Evolutionary conservation across 2,113 vertebrate species (phyloP).

Genomic region (Oplegnathus fasciatus): DNA sequence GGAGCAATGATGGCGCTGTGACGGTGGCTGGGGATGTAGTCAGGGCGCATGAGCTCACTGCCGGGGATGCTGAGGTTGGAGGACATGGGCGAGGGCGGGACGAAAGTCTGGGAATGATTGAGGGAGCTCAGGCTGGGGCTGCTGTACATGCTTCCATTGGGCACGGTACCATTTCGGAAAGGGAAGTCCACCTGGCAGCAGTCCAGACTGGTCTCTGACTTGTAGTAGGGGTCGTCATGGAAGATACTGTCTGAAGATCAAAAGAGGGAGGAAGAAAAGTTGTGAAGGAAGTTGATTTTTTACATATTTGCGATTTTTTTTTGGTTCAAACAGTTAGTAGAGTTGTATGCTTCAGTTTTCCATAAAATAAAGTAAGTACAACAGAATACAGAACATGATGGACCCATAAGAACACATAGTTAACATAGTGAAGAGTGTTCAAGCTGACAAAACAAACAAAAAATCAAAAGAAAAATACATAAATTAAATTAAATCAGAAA

Average conservation of each 20-base stretch:
- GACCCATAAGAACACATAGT: neutral
- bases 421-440: neutral
- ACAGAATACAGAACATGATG: neutral
- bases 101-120: conserved; percentile 92
- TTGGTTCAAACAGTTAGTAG: neutral
- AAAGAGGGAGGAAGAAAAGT: neutral
- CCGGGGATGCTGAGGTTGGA: conserved; percentile 95
- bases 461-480: neutral
- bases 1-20: conserved; percentile 97
- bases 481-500: neutral
- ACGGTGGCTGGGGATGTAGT: conserved; percentile 95
- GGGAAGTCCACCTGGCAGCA: conserved; percentile 87
- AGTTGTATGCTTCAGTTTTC: neutral
- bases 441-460: neutral
- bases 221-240: conserved; percentile 93
- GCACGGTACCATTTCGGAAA: conserved; percentile 91
- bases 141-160: conserved; percentile 96
- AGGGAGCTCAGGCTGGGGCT: conserved; percentile 95
- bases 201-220: conserved; percentile 95
- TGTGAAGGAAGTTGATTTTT: neutral
- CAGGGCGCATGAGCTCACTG: conserved; percentile 93
- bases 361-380: neutral
- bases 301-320: neutral
- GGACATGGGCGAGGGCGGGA: conserved; percentile 93
- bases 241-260: conserved; percentile 92